Base-by-base conservation (phyloP, 2,113 vertebrate genomes). In the Ahaetulla prasina region DNA sequence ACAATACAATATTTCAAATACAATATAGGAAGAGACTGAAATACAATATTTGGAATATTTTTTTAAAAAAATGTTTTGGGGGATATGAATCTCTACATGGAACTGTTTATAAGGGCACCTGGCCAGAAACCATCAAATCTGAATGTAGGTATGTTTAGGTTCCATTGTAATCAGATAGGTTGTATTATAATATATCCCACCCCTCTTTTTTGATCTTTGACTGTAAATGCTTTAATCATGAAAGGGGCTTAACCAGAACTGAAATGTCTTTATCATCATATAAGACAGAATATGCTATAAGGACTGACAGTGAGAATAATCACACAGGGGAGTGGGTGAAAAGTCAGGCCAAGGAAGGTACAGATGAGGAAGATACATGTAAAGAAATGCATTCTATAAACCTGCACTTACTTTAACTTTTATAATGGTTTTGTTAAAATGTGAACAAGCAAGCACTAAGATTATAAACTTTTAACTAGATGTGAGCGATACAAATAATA, bases 401-500 rank as follows among this genome's bases (percentile, higher is more conserved):
- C 35, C 43, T 89, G 54, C 45, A 63, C 47, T 92, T 85, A 89
- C 85, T 45, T 35, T 92, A 90, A 90, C 88, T 80, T 92, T 92
- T 84, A 90, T 43, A 54, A 92, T 25, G 20, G 85, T 63, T 80
- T 89, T 86, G 88, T 63, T 90, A 63, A 92, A 92, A 90, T 92
- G 92, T 85, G 45, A 86, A 63, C 23, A 39, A 92, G 45, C 54
- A 86, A 90, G 30, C 30, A 39, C 43, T 43, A 89, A 52, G 53
- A 89, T 92, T 85, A 85, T 35, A 89, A 89, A 85, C 74, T 60
- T 89, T 68, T 92, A 89, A 89, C 87, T 4, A 52, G n/a, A 90
- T 90, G 5, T 90, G n/a, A 60, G 92, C 84, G 85, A 89, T 60
- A 85, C 87, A 90, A 92, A 86, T 92, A 86, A 90, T 63, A 50